Percentiles rank a stretch among this genome's conserved stretches.
Evolutionary conservation across 2,797 vertebrate species (phyloP).

Genomic region (Rousettus madagascariensis): DNA sequence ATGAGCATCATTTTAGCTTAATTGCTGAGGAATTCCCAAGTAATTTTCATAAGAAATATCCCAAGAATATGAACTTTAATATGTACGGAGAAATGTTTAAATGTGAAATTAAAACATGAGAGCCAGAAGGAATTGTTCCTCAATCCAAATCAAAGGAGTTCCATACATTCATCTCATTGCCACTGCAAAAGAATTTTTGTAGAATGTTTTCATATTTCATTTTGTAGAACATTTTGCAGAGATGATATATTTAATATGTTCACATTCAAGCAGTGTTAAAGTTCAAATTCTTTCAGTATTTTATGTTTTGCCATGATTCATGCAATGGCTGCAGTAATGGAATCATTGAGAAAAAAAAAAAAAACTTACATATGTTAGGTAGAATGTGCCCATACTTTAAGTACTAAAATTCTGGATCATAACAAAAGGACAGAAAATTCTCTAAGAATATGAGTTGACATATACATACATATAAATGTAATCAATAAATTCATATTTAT

Average conservation of each 20-base stretch:
- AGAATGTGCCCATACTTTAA: not conserved
- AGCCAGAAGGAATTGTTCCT: not conserved
- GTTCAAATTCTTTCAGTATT: not conserved
- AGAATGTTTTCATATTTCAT: not conserved
- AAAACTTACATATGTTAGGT: not conserved
- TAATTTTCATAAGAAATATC: not conserved
- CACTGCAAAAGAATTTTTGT: not conserved
- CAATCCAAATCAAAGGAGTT: not conserved
- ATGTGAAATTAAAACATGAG: constrained; percentile 6
- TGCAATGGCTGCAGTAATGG: not conserved
- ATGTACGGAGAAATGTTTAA: not conserved
- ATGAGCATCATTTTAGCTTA: not conserved
- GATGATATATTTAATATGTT: not conserved
- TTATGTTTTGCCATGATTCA: not conserved
- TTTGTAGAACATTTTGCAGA: not conserved
- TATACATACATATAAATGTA: not conserved
- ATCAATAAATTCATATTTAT: not conserved
- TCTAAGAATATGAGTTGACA: not conserved
- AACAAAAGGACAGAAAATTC: not conserved
- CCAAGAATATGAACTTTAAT: not conserved
- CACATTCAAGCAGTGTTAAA: not conserved
- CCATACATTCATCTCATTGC: not conserved
- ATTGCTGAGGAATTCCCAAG: not conserved
- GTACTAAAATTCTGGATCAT: not conserved
- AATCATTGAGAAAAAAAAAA: not conserved